These are phyloP conservation scores for Sclerodermus sp. DNA, from an alignment of 2,888 invertebrate species.

Conservation along the genomic window DNA sequence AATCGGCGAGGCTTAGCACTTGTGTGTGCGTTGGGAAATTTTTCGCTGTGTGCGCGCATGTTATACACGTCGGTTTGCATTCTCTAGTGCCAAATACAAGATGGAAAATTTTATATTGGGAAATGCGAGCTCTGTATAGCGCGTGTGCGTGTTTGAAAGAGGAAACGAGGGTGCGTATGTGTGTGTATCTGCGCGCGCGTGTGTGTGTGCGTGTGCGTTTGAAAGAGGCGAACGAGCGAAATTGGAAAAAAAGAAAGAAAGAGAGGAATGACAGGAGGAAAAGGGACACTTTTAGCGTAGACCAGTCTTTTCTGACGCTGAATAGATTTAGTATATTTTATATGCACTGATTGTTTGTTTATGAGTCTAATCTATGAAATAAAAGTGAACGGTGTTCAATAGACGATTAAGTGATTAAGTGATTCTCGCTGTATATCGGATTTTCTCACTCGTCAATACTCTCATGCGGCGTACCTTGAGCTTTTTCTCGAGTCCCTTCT, in stretches of 20 bases:
- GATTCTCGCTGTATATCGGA: conserved; percentile 29
- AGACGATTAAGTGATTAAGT: conserved; percentile 24
- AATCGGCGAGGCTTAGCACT: conserved; percentile 17
- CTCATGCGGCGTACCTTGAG: too few relatives aligned
- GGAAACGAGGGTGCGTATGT: too few relatives aligned
- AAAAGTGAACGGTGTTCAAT: conserved; percentile 55
- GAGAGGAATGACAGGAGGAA: too few relatives aligned
- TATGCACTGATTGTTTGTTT: conserved; percentile 59
- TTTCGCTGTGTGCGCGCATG: background rate
- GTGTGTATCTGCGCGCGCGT: too few relatives aligned
- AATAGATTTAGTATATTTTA: conserved; percentile 58
- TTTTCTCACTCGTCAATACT: background rate
- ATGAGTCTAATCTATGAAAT: conserved; percentile 54
- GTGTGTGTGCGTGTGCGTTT: conserved; percentile 8
- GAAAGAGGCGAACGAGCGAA: background rate
- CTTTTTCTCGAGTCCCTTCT: too few relatives aligned
- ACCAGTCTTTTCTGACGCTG: conserved; percentile 56
- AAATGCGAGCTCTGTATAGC: too few relatives aligned
- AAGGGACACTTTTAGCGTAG: conserved; percentile 53
- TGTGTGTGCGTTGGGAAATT: background rate
- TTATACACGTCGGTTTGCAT: conserved; percentile 1
- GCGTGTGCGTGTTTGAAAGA: too few relatives aligned
- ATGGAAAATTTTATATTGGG: too few relatives aligned
- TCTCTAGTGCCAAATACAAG: conserved; percentile 54
- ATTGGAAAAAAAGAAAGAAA: conserved; percentile 8